Percentiles rank a stretch among this genome's conserved stretches.
These are phyloP conservation scores for Eudorcas thomsonii DNA, from an alignment of 2,113 vertebrate genomes.

Conservation along the genomic window DNA sequence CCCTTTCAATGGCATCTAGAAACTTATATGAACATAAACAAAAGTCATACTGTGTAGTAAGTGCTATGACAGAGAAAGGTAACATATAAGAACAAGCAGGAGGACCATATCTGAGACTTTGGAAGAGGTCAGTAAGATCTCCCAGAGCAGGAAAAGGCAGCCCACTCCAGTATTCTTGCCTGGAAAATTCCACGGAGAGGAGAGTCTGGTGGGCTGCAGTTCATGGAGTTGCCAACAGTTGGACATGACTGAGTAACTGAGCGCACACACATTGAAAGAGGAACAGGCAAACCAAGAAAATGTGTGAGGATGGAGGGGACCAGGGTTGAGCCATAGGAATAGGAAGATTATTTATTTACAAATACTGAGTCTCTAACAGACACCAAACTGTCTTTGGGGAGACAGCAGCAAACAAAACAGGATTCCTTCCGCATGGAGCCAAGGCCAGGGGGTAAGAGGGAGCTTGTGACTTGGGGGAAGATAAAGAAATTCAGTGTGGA, in stretches of 20 bases:
- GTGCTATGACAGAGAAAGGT: not conserved
- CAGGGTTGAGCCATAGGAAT: not conserved
- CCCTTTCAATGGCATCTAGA: not conserved
- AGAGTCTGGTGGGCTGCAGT: not conserved
- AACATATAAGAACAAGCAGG: not conserved
- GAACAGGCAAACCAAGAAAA: not conserved
- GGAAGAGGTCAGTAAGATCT: not conserved
- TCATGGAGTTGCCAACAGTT: not conserved
- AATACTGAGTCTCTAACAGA: no score
- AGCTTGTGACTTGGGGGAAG: not conserved
- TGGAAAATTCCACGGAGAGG: not conserved
- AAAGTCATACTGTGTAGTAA: no score
- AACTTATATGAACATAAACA: not conserved
- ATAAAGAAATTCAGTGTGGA: not conserved
- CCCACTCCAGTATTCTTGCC: not conserved
- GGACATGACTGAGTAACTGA: not conserved
- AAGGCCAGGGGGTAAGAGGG: not conserved
- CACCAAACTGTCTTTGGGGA: not conserved
- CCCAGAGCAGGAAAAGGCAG: not conserved
- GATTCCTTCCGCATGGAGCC: not conserved
- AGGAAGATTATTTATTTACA: not conserved
- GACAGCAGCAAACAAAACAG: no score
- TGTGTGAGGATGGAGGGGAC: not conserved
- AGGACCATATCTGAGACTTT: accelerated
- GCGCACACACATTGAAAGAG: not conserved